These are phyloP conservation scores for Drosophila helvetica DNA, from an alignment of 2,888 invertebrate genomes.

Conservation along the genomic window DNA sequence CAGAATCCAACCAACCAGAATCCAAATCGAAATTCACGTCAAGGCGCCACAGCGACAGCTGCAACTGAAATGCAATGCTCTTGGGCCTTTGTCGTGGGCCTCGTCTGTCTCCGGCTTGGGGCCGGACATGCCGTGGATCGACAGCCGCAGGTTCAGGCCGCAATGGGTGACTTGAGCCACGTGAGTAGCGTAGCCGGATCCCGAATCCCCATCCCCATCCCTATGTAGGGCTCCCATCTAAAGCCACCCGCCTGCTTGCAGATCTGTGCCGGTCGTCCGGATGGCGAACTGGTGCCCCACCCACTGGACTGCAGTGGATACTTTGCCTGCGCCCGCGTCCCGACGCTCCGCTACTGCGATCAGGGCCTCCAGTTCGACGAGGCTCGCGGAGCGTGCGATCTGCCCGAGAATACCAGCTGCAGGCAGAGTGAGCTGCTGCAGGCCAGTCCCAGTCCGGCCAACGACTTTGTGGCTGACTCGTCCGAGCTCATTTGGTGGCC, in stretches of 20 bases:
- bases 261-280: conserved; percentile 61
- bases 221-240: too few species aligned
- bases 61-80: conserved; percentile 47
- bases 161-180: conserved; percentile 53
- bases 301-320: conserved; percentile 77
- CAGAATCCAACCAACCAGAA: background rate
- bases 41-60: too few species aligned
- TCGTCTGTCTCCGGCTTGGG: conserved; percentile 19
- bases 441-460: background rate
- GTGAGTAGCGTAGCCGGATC: conserved; percentile 50
- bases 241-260: conserved; percentile 26
- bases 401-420: conserved; percentile 68
- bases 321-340: conserved; percentile 66
- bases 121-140: conserved; percentile 13
- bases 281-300: conserved; percentile 70
- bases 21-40: conserved; percentile 9
- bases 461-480: background rate
- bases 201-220: too few species aligned
- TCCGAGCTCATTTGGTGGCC: conserved; percentile 45
- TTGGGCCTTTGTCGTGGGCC: conserved; percentile 50
- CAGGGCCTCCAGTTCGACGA: conserved; percentile 74
- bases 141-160: conserved; percentile 25
- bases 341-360: conserved; percentile 66
- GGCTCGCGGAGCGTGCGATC: conserved; percentile 65
- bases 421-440: background rate